Evolutionary conservation across 2,113 vertebrate genomes (phyloP).

Genomic region (Anguilla japonica): DNA sequence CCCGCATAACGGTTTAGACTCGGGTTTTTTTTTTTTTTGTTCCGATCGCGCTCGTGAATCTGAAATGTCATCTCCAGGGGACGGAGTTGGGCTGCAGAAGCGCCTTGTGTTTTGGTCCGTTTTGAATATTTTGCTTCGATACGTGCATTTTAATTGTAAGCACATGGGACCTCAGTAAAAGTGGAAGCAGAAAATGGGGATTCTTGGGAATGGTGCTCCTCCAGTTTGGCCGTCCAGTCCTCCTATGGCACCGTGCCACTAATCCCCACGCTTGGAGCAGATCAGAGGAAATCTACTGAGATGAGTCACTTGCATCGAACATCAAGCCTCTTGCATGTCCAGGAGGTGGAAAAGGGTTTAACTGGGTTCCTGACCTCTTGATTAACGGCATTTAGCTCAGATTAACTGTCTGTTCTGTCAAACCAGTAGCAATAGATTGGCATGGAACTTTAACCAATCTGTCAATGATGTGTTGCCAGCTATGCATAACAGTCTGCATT

Average conservation of each 20-base stretch:
- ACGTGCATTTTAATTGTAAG: neutral
- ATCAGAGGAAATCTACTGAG: too few relatives aligned
- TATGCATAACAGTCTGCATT: too few relatives aligned
- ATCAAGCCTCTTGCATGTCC: too few relatives aligned
- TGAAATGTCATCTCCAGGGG: slow-evolving; percentile 25
- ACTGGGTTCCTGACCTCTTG: too few relatives aligned
- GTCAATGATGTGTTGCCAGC: too few relatives aligned
- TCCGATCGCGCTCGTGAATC: neutral
- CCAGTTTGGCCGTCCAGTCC: too few relatives aligned
- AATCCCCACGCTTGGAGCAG: too few relatives aligned
- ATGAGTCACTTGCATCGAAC: too few relatives aligned
- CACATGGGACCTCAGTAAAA: neutral
- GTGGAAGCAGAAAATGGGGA: neutral
- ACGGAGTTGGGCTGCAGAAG: neutral
- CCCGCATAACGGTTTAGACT: neutral
- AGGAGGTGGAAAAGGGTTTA: too few relatives aligned
- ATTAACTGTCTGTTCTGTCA: neutral
- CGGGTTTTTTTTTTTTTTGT: neutral
- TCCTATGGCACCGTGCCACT: too few relatives aligned
- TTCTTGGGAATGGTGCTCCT: neutral
- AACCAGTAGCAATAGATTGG: too few relatives aligned
- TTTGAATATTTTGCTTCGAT: neutral
- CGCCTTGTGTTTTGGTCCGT: neutral
- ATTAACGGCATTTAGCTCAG: neutral
- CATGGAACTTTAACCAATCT: too few relatives aligned